A percentile compares a stretch with the other conserved stretches of the same genome.
Conservation (phyloP, 1,140 invertebrate species). For the Achroia grisella region DNA sequence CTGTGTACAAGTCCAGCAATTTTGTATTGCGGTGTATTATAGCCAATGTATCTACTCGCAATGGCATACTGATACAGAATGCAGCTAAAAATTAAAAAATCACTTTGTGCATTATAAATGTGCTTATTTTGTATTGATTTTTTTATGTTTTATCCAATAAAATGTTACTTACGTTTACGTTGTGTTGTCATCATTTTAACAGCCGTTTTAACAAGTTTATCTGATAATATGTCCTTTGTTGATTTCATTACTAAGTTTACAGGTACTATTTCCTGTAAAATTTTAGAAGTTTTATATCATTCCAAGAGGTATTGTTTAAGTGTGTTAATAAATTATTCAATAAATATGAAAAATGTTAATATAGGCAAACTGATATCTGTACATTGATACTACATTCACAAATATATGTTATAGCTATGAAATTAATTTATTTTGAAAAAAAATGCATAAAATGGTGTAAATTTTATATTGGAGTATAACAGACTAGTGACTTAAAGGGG, state of each 20-base stretch:
- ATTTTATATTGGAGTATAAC: no score
- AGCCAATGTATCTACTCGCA: slow-evolving; percentile 81
- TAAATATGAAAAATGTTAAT: no score
- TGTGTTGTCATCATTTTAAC: slow-evolving; percentile 72
- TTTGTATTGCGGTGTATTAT: slow-evolving; percentile 79
- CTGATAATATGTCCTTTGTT: slow-evolving; percentile 64
- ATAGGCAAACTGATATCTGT: no score
- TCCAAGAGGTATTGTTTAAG: no score
- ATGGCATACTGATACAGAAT: slow-evolving; percentile 74
- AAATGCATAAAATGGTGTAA: no score
- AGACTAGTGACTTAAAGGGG: no score
- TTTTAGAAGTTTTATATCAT: background rate
- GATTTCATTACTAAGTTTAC: slow-evolving; percentile 65
- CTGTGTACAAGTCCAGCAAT: slow-evolving; percentile 78
- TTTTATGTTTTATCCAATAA: background rate
- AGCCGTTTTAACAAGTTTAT: slow-evolving; percentile 67
- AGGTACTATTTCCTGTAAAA: slow-evolving; percentile 65
- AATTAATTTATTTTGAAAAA: no score
- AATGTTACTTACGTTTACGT: slow-evolving; percentile 59
- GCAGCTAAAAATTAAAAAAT: slow-evolving; percentile 46
- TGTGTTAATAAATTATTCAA: no score
- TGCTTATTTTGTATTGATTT: no score
- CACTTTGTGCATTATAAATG: no score
- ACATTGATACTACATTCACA: no score
- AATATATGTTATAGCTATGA: no score